Percentiles rank a stretch among this genome's conserved stretches.
phyloP scores from a whole-genome alignment of 1,140 invertebrate genomes.

The Bombus waltoni region DNA sequence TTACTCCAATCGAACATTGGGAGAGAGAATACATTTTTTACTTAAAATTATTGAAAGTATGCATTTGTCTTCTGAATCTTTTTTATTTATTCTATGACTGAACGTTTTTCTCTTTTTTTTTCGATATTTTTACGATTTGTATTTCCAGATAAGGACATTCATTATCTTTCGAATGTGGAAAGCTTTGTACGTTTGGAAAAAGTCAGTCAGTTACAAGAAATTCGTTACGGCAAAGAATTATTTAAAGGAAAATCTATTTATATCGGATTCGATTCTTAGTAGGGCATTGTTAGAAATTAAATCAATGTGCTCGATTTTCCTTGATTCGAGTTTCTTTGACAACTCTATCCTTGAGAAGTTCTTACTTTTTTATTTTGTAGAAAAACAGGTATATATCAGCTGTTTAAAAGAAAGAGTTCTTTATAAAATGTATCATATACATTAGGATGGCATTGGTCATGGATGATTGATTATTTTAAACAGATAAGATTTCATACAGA shows the following conservation, averaged over 20 bases:
- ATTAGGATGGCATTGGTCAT: background rate
- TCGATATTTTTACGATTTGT: constrained; percentile 5
- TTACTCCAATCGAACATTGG: constrained; percentile 87
- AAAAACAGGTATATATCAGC: constrained; percentile 84
- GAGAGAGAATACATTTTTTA: constrained; percentile 88
- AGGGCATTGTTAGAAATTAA: constrained; percentile 87
- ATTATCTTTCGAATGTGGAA: constrained; percentile 90
- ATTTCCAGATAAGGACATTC: constrained; percentile 88
- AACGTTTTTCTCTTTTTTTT: background rate
- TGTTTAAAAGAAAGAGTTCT: background rate
- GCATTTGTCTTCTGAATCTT: background rate
- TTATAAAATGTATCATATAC: background rate
- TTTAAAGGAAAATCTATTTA: constrained; percentile 88
- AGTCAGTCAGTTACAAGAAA: constrained; percentile 88
- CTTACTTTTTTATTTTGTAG: constrained; percentile 86
- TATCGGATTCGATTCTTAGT: constrained; percentile 88
- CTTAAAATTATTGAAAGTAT: constrained; percentile 85
- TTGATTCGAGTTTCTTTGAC: constrained; percentile 85
- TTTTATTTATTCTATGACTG: constrained; percentile 15
- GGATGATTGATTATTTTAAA: background rate
- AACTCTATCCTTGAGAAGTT: constrained; percentile 83
- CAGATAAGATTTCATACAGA: background rate
- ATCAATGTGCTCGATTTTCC: constrained; percentile 87
- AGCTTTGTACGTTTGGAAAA: constrained; percentile 91
- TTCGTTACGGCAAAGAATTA: constrained; percentile 84